These are phyloP conservation scores for Polia nebulosa DNA, from an alignment of 2,888 invertebrate species.

Conservation along the genomic window DNA sequence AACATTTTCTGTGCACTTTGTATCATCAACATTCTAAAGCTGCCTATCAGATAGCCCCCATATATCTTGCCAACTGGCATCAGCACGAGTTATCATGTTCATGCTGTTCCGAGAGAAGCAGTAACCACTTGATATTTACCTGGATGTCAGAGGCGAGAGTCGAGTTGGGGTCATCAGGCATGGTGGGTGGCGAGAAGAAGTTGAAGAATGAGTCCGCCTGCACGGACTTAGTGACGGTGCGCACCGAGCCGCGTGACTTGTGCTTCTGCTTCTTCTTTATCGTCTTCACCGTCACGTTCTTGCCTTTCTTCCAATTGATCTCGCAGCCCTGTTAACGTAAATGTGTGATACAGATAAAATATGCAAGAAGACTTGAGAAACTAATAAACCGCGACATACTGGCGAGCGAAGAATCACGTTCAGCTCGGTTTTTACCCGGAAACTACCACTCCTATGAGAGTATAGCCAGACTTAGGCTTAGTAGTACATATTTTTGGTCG, in stretches of 20 bases:
- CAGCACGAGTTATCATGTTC: neutral
- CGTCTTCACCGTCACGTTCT: conserved; percentile 98
- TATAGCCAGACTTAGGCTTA: neutral
- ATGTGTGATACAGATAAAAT: neutral
- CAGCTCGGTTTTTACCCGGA: neutral
- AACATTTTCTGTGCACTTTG: too few relatives aligned
- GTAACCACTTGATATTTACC: conserved; percentile 67
- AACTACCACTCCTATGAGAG: neutral
- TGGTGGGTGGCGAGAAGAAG: conserved; percentile 98
- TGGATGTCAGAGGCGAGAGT: conserved; percentile 97
- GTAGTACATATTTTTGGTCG: neutral
- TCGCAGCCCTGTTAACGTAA: conserved; percentile 93
- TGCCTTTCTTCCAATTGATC: conserved; percentile 99
- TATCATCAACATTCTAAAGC: too few relatives aligned
- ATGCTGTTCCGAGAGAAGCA: neutral
- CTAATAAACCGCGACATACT: neutral
- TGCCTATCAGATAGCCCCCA: too few relatives aligned
- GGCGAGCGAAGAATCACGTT: neutral
- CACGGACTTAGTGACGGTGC: conserved; percentile 98
- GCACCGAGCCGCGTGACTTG: conserved; percentile 97
- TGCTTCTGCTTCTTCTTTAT: conserved; percentile 99
- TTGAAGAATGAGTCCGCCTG: conserved; percentile 99
- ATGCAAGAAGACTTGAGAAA: neutral
- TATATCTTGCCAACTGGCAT: too few relatives aligned
- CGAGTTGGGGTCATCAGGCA: conserved; percentile 95